Percentiles rank a stretch among this genome's conserved stretches.
These are phyloP conservation scores for Synanthedon andrenaeformis DNA, from an alignment of 2,888 invertebrate genomes.

Conservation along the genomic window DNA sequence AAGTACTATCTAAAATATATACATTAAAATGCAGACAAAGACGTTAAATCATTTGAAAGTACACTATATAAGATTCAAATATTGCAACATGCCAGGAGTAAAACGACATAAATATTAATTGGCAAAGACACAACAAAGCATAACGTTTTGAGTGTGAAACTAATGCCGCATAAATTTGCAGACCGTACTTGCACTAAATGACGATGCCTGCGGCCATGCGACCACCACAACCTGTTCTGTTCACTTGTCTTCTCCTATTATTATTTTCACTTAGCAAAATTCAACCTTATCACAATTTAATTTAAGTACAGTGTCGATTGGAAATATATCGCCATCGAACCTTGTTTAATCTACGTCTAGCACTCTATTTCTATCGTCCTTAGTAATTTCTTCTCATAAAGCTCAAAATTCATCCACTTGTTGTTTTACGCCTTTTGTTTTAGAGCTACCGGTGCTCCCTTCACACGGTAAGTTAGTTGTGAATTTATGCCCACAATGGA, in stretches of 20 bases:
- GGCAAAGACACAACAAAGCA: constrained; percentile 33
- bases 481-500: constrained; percentile 49
- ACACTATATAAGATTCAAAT: not conserved
- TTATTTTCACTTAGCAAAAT: constrained; percentile 8
- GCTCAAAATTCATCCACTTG: constrained; percentile 20
- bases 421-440: constrained; percentile 25
- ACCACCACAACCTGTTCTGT: constrained; percentile 25
- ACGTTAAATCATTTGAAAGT: not conserved
- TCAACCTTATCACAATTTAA: constrained; percentile 14
- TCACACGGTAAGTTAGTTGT: constrained; percentile 31
- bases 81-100: constrained; percentile 2
- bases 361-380: constrained; percentile 23
- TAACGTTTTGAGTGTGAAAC: constrained; percentile 24
- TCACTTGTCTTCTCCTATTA: constrained; percentile 23
- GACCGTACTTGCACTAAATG: constrained; percentile 32
- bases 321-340: constrained; percentile 7
- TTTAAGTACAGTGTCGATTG: constrained; percentile 13
- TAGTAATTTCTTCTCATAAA: constrained; percentile 25
- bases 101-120: constrained; percentile 22
- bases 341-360: constrained; percentile 17
- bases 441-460: constrained; percentile 26
- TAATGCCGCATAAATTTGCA: constrained; percentile 33
- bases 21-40: not conserved
- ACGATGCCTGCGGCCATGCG: constrained; percentile 24
- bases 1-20: too few species aligned